Conservation (phyloP, 1,140 invertebrate genomes). For the Trichonephila clavipes region DNA sequence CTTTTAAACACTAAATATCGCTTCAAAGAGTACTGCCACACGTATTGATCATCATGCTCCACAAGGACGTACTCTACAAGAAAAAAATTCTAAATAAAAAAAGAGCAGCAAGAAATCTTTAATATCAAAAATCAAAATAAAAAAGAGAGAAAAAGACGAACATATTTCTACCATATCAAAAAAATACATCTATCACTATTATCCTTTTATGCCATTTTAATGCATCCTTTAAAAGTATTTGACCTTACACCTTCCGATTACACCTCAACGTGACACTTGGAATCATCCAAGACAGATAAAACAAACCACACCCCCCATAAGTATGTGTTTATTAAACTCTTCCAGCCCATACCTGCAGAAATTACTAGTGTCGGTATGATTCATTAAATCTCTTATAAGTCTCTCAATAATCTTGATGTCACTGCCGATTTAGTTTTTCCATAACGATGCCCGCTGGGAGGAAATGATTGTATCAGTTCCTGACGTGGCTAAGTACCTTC, state of each 20-base stretch:
- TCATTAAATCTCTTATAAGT: neutral
- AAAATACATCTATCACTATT: neutral
- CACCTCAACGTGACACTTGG: neutral
- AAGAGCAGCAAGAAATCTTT: too few relatives aligned
- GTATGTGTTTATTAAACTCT: slow-evolving; percentile 20
- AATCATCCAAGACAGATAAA: neutral
- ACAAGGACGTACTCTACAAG: too few relatives aligned
- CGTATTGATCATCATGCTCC: too few relatives aligned
- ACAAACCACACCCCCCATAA: neutral
- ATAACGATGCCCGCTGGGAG: neutral
- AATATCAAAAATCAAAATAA: neutral
- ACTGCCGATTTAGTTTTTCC: neutral
- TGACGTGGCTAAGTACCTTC: neutral
- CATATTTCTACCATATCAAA: neutral
- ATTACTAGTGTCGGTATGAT: slow-evolving; percentile 31
- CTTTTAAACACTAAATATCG: too few relatives aligned
- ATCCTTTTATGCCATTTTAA: neutral
- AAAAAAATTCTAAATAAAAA: too few relatives aligned
- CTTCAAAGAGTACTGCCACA: too few relatives aligned
- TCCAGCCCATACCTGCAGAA: neutral
- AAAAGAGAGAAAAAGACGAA: neutral
- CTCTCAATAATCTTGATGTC: slow-evolving; percentile 20
- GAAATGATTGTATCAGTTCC: slow-evolving; percentile 12
- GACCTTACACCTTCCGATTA: slow-evolving; percentile 4
- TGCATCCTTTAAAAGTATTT: neutral